Evolutionary conservation across 2,113 vertebrate species (phyloP).

Genomic region (Cryptomyrus ogoouensis): DNA sequence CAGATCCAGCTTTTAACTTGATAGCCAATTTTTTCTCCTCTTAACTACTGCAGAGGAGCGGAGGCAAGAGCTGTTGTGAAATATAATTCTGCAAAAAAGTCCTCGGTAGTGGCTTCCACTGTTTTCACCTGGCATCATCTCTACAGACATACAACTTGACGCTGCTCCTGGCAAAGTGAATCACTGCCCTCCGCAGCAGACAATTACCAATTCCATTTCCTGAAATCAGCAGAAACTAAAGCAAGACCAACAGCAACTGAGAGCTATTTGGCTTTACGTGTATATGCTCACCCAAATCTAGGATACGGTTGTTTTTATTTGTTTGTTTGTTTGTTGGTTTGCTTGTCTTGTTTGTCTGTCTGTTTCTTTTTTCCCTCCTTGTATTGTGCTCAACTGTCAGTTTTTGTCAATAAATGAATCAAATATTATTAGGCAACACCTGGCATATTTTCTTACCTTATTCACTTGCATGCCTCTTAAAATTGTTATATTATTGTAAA

Average conservation of each 20-base stretch:
- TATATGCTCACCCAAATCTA: background rate
- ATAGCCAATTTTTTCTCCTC: background rate
- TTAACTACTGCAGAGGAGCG: background rate
- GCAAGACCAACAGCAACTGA: background rate
- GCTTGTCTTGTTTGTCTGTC: constrained; percentile 58
- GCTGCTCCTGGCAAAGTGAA: background rate
- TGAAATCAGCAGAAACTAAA: background rate
- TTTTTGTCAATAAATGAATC: background rate
- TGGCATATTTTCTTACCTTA: background rate
- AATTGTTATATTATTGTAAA: constrained; percentile 15
- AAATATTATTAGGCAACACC: background rate
- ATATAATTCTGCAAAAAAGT: constrained; percentile 23
- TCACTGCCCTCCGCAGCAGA: background rate
- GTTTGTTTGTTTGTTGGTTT: constrained; percentile 37
- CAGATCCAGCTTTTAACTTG: background rate
- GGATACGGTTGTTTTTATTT: background rate
- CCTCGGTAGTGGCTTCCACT: background rate
- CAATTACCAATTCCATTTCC: background rate
- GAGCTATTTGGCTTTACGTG: constrained; percentile 22
- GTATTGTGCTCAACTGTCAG: background rate
- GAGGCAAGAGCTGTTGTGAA: constrained; percentile 23
- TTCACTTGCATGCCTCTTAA: background rate
- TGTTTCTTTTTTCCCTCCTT: background rate
- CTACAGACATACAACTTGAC: background rate
- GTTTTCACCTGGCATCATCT: background rate